Evolutionary conservation across 1,140 invertebrate genomes (phyloP), one percentile per base, ranked within the genome.

Genomic region (Orius insidiosus): DNA sequence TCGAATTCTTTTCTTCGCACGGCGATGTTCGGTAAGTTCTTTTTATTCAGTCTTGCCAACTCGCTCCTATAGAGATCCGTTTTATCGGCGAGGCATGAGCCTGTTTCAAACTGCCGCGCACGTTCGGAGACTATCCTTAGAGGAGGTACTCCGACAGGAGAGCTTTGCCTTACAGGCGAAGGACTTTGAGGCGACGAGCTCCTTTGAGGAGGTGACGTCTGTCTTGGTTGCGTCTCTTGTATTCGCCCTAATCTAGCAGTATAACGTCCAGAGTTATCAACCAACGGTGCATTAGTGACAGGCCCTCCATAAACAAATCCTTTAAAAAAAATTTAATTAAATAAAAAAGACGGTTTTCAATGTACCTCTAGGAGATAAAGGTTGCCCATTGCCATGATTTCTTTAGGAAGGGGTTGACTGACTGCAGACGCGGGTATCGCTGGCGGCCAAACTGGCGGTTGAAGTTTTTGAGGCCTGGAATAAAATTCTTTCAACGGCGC

Each of bases 1-100:
- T 85, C 82, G 58, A 81, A 85, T 56, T 84, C 80, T 52, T 75
- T 70, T 46, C 78, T 70, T 9, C 80, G 62, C 30, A 78, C 68
- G 13, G 76, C 78, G 1, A 85, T 80, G 56, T 80, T 82, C 4
- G 78, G 76, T 43, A 76, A 75, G 18, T 76, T 74, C 18, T 70
- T 66, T 53, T 80, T 80, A 45, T 71, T 70, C 34, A 85, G 51
- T 31, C 80, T 62, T 4, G 80, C 75, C 45, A 84, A 60, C 59
- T 84, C 81, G 57, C 78, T 81, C 49, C 72, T 51, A 39, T 50
- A 50, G 31, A 50, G 19, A 53, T 71, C 72, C 2, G 75, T 81
- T 34, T 77, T 66, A 58, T 68, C 70, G 6, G 50, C 16, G 68
- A 68, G 31, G 67, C 69, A 14, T 71, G 71, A 15, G 66, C 55